phyloP scores from a whole-genome alignment of 2,797 vertebrate genomes.

The Lacerta agilis region DNA sequence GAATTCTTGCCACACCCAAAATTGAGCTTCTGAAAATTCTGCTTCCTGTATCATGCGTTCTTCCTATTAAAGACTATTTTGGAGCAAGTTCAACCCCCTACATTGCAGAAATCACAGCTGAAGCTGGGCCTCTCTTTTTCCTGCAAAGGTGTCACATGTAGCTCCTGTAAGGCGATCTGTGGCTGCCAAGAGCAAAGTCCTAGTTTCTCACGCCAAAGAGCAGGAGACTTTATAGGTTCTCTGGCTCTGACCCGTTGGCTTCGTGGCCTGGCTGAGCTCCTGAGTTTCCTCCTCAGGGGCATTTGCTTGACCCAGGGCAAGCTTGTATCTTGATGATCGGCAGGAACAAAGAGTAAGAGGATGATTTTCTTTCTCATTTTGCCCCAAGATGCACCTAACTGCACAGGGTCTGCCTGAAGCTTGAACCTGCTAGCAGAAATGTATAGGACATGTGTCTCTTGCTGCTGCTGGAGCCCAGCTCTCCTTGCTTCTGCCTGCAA shows the following conservation, averaged over 20 bases:
- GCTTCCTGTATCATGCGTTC: not conserved
- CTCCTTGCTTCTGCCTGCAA: constrained; percentile 5
- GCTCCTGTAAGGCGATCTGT: not conserved
- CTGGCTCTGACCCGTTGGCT: not conserved
- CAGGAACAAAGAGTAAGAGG: no score
- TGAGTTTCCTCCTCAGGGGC: not conserved
- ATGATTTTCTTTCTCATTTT: not conserved
- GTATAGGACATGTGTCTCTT: not conserved
- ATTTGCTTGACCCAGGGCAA: not conserved
- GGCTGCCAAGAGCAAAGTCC: not conserved
- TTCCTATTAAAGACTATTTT: not conserved
- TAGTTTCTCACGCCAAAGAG: not conserved
- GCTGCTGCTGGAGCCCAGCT: constrained; percentile 13
- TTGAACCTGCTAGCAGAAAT: not conserved
- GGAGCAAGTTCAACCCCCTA: not conserved
- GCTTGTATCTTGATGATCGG: not conserved
- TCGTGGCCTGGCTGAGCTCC: not conserved
- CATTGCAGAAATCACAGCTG: no score
- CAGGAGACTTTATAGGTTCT: not conserved
- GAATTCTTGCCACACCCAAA: not conserved
- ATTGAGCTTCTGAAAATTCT: not conserved
- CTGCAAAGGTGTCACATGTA: not conserved
- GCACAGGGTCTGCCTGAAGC: not conserved
- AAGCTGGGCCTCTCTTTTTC: not conserved
- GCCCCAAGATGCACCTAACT: not conserved